A percentile compares a stretch with the other conserved stretches of the same genome.
Conservation (phyloP, 2,797 vertebrate genomes). For the Cuculus canorus region DNA sequence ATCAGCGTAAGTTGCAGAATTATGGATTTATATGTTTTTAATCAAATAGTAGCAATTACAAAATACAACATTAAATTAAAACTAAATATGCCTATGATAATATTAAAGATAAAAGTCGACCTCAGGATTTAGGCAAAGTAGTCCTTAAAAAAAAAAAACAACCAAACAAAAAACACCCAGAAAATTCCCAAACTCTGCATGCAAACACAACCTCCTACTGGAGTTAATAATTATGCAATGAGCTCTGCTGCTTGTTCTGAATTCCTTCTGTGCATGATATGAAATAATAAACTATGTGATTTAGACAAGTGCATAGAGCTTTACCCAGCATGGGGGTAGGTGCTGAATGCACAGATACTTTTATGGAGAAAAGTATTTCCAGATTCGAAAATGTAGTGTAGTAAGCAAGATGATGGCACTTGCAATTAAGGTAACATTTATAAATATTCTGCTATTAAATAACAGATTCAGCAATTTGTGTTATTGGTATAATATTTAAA, state of each 20-base stretch:
- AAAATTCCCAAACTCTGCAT: neutral
- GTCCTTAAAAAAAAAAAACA: neutral
- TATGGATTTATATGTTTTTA: neutral
- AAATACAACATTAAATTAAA: neutral
- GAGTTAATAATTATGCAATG: conserved; percentile 3
- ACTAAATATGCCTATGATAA: neutral
- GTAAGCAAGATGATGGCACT: neutral
- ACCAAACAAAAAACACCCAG: neutral
- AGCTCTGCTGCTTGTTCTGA: neutral
- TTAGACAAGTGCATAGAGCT: neutral
- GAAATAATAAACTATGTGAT: neutral
- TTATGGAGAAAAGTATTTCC: neutral
- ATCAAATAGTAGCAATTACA: neutral
- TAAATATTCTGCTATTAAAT: neutral
- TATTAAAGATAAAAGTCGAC: neutral
- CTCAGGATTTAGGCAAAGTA: neutral
- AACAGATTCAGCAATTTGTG: neutral
- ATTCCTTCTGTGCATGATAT: neutral
- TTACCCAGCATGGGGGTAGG: neutral
- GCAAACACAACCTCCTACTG: neutral
- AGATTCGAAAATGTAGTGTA: neutral
- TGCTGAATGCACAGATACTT: neutral
- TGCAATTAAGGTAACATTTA: neutral
- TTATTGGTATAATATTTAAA: neutral
- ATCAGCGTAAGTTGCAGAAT: neutral